Percentiles rank a stretch among this genome's conserved stretches.
Conservation (phyloP, 1,140 invertebrate species). For the Coelopa frigida region DNA sequence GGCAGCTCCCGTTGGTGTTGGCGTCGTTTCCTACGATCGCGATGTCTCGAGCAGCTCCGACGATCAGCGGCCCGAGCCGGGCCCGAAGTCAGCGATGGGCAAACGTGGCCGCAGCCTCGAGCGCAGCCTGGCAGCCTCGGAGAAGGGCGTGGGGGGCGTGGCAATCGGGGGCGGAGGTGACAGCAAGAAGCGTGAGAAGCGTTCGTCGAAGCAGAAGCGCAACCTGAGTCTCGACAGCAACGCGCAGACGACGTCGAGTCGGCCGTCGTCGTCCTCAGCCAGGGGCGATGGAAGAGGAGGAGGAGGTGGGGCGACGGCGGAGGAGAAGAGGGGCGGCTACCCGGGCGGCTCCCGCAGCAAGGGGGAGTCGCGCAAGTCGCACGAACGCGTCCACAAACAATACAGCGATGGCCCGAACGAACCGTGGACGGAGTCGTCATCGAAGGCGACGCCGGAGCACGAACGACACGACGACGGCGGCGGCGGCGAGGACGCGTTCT, state of each 20-base stretch:
- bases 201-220: slow-evolving; percentile 35
- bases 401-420: slow-evolving; percentile 10
- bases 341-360: not conserved
- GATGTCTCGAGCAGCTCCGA: slow-evolving; percentile 35
- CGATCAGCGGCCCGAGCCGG: slow-evolving; percentile 12
- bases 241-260: not conserved
- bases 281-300: not conserved
- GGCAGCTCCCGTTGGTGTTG: slow-evolving; percentile 1
- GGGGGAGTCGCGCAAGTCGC: not conserved
- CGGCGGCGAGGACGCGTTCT: slow-evolving; percentile 17
- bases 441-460: not conserved
- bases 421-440: not conserved
- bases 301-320: slow-evolving; percentile 3
- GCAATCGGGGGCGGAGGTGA: not conserved
- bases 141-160: slow-evolving; percentile 15
- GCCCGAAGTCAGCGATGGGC: not conserved
- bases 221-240: slow-evolving; percentile 36
- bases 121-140: slow-evolving; percentile 15
- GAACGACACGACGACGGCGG: slow-evolving; percentile 21
- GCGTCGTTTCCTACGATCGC: slow-evolving; percentile 9
- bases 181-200: slow-evolving; percentile 21
- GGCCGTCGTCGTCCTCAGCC: not conserved
- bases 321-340: not conserved
- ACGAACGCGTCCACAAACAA: slow-evolving; percentile 5
- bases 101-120: slow-evolving; percentile 37